phyloP scores from a whole-genome alignment of 2,113 vertebrate genomes.

The Pitta sordida region DNA sequence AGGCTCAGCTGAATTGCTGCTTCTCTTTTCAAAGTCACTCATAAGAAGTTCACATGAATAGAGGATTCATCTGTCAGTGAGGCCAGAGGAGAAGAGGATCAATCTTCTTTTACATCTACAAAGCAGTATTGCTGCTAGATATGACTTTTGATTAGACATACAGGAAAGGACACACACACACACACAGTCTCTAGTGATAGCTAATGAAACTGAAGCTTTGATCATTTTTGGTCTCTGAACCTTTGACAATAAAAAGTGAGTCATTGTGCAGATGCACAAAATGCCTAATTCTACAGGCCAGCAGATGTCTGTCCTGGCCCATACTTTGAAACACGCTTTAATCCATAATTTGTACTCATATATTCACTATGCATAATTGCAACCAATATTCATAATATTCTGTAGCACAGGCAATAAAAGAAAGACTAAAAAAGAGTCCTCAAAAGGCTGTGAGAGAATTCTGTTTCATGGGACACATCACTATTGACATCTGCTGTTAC shows the following conservation, averaged over 20 bases:
- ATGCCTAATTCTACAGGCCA: not conserved
- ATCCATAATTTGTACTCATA: not conserved
- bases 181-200: not conserved
- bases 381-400: not conserved
- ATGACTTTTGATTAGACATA: not conserved
- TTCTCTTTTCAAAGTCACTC: not conserved
- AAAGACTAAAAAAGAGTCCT: not conserved
- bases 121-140: not conserved
- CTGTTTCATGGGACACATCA: not conserved
- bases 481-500: not conserved
- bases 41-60: not conserved
- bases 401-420: accelerated
- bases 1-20: not conserved
- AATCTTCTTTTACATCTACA: not conserved
- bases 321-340: not conserved
- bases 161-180: not conserved
- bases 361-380: not conserved
- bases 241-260: not conserved
- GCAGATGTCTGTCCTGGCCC: not conserved
- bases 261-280: not conserved
- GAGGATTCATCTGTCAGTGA: not conserved
- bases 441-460: not conserved
- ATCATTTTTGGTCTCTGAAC: not conserved
- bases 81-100: not conserved
- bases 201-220: not conserved